These are phyloP conservation scores for Gadopsis bispinosus DNA, from an alignment of 2,797 vertebrate genomes.

Conservation along the genomic window DNA sequence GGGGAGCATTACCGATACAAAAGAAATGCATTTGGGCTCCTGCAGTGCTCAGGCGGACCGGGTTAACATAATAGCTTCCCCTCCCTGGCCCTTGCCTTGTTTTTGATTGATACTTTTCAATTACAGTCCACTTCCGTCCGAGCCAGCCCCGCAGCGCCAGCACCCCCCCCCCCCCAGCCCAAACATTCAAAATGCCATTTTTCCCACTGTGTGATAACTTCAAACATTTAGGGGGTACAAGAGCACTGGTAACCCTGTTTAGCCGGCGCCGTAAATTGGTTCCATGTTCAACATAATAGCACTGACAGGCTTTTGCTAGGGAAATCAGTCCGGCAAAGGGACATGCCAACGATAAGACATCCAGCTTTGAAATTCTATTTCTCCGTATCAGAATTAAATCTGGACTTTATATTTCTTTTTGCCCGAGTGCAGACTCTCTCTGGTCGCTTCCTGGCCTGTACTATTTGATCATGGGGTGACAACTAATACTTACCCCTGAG, in stretches of 20 bases:
- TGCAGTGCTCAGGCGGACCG: slow-evolving; percentile 75
- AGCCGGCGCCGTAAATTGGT: slow-evolving; percentile 98
- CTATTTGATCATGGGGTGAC: slow-evolving; percentile 94
- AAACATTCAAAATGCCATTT: slow-evolving; percentile 98
- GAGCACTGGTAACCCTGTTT: slow-evolving; percentile 95
- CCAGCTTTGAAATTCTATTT: slow-evolving; percentile 99
- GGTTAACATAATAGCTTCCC: slow-evolving; percentile 87
- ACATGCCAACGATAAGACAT: slow-evolving; percentile 98
- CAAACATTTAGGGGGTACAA: slow-evolving; percentile 96
- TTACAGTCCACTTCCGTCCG: slow-evolving; percentile 95
- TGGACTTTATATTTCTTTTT: slow-evolving; percentile 99
- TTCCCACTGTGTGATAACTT: slow-evolving; percentile 92
- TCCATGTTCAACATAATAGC: slow-evolving; percentile 99
- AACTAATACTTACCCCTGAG: slow-evolving; percentile 91
- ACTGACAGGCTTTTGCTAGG: slow-evolving; percentile 99
- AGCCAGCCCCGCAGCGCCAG: slow-evolving; percentile 68
- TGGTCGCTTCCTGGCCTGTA: slow-evolving; percentile 87
- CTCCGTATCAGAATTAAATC: slow-evolving; percentile 99
- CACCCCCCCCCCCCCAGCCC: slow-evolving; percentile 53
- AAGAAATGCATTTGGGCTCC: slow-evolving; percentile 83
- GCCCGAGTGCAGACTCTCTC: slow-evolving; percentile 87
- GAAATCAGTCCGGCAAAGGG: slow-evolving; percentile 99
- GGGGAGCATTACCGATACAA: slow-evolving; percentile 85
- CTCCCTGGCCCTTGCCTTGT: slow-evolving; percentile 88
- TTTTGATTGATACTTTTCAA: slow-evolving; percentile 99